Evolutionary conservation across 2,113 vertebrate species (phyloP).

Genomic region (Sebastes schlegelii): DNA sequence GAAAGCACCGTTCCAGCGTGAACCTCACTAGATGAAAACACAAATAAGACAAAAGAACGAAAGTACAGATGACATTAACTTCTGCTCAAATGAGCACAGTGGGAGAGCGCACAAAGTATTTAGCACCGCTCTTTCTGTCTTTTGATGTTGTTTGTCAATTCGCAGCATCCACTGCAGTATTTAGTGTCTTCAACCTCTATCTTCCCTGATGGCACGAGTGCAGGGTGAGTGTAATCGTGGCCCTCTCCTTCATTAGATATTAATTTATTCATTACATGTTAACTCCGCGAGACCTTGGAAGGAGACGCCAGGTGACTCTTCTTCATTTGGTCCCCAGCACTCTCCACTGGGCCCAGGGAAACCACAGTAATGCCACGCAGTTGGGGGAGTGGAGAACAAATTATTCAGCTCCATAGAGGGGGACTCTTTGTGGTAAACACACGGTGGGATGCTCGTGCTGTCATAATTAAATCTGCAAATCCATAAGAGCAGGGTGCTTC

Average conservation of each 20-base stretch:
- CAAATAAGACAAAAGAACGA: constrained; percentile 67
- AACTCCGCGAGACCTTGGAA: constrained; percentile 82
- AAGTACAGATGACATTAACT: constrained; percentile 75
- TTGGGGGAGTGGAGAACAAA: constrained; percentile 79
- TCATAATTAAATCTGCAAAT: constrained; percentile 84
- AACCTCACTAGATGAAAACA: constrained; percentile 61
- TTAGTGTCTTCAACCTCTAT: constrained; percentile 63
- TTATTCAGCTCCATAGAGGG: constrained; percentile 79
- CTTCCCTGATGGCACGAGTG: constrained; percentile 62
- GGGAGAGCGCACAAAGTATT: constrained; percentile 71
- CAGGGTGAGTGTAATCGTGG: constrained; percentile 61
- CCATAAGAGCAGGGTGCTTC: constrained; percentile 68
- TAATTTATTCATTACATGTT: constrained; percentile 89
- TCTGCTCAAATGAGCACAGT: constrained; percentile 74
- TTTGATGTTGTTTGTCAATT: constrained; percentile 80
- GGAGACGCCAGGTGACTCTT: constrained; percentile 81
- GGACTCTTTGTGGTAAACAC: constrained; percentile 79
- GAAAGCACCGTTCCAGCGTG: constrained; percentile 59
- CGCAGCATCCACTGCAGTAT: constrained; percentile 60
- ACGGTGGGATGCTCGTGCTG: constrained; percentile 71
- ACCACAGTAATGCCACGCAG: constrained; percentile 80
- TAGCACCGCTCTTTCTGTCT: constrained; percentile 69
- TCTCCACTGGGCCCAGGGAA: constrained; percentile 77
- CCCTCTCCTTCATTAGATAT: constrained; percentile 82
- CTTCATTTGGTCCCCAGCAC: constrained; percentile 81